Conservation (phyloP, 2,797 vertebrate genomes). For the Podargus strigoides region DNA sequence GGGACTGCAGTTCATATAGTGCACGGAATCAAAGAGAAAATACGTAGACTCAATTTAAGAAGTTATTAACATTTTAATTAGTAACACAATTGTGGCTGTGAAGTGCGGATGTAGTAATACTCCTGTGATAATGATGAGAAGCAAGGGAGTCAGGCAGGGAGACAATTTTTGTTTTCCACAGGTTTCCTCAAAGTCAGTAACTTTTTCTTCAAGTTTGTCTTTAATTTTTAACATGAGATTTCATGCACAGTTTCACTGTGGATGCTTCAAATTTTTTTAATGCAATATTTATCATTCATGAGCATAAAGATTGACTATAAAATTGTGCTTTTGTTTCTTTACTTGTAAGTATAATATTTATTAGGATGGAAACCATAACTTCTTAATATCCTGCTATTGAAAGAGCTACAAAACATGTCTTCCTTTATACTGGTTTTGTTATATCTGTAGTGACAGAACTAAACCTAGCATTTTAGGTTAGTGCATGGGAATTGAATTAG, state of each 20-base stretch:
- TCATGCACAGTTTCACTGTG: background rate
- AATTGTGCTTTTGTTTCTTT: background rate
- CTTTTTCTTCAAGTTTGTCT: background rate
- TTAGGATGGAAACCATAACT: background rate
- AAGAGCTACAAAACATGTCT: background rate
- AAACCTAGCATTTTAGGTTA: background rate
- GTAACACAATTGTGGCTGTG: background rate
- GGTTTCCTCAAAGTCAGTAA: background rate
- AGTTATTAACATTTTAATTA: background rate
- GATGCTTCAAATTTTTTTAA: background rate
- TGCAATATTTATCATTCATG: background rate
- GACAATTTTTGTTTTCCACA: background rate
- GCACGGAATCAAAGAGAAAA: background rate
- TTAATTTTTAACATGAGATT: background rate
- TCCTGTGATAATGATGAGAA: background rate
- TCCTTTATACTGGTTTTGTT: background rate
- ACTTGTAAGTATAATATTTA: background rate
- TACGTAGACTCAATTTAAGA: background rate
- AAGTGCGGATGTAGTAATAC: background rate
- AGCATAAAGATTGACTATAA: background rate
- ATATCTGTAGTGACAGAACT: background rate
- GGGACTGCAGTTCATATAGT: background rate
- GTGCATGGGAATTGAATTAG: constrained; percentile 32
- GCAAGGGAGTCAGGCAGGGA: background rate
- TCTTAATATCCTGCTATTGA: background rate